phyloP scores from a whole-genome alignment of 2,797 vertebrate genomes.

The Alosa sapidissima region DNA sequence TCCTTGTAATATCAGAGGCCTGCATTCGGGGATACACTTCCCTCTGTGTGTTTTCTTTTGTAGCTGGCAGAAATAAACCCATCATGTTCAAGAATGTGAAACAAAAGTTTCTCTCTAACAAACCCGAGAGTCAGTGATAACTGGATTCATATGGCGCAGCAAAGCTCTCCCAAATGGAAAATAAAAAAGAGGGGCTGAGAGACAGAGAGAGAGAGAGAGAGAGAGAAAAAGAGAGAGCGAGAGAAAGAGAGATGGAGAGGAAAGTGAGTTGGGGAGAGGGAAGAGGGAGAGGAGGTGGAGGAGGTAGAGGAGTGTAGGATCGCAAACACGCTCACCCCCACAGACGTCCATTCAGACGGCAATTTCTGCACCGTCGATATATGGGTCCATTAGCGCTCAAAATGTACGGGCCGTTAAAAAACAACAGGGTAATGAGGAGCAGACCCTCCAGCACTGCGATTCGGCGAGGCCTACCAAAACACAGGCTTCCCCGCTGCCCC shows the following conservation, averaged over 20 bases:
- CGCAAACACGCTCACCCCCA: slow-evolving; percentile 26
- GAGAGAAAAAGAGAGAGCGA: slow-evolving; percentile 21
- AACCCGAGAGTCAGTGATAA: slow-evolving; percentile 64
- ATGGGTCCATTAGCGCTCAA: slow-evolving; percentile 54
- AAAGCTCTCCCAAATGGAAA: slow-evolving; percentile 13
- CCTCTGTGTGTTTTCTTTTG: slow-evolving; percentile 69
- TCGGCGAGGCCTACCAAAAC: slow-evolving; percentile 51
- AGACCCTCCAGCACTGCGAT: slow-evolving; percentile 33
- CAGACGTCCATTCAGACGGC: slow-evolving; percentile 53
- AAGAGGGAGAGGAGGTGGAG: neutral
- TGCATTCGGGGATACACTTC: slow-evolving; percentile 51
- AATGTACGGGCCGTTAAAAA: slow-evolving; percentile 51
- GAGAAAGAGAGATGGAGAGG: slow-evolving; percentile 41
- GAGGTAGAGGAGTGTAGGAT: neutral
- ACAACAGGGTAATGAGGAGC: slow-evolving; percentile 54
- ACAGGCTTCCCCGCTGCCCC: slow-evolving; percentile 19
- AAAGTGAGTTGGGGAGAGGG: neutral
- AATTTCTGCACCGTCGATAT: slow-evolving; percentile 50
- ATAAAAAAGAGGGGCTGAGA: slow-evolving; percentile 21
- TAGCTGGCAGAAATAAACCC: slow-evolving; percentile 62
- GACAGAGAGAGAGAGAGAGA: neutral
- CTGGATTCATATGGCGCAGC: slow-evolving; percentile 65
- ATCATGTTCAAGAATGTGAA: slow-evolving; percentile 68
- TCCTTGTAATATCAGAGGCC: slow-evolving; percentile 49
- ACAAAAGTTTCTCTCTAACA: slow-evolving; percentile 65